Percentiles rank a stretch among this genome's conserved stretches.
Evolutionary conservation across 2,888 invertebrate genomes (phyloP).

Genomic region (Pyrrhopygopsis socrates): DNA sequence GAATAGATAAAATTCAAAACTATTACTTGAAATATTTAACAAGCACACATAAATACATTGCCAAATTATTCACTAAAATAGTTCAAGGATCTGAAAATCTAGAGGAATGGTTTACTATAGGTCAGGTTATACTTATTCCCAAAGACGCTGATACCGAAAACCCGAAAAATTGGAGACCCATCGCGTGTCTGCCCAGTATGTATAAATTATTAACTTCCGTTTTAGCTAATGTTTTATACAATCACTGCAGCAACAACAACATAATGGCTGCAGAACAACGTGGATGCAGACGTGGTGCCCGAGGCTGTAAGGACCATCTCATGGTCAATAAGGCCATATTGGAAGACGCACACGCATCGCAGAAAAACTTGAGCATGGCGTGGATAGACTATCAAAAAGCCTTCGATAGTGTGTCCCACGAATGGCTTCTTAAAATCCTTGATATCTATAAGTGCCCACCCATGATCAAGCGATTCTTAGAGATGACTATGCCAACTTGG

Average conservation of each 20-base stretch:
- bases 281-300: slow-evolving; percentile 27
- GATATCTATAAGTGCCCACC: slow-evolving; percentile 27
- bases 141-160: slow-evolving; percentile 18
- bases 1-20: slow-evolving; percentile 38
- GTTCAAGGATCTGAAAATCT: neutral
- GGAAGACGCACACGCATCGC: slow-evolving; percentile 41
- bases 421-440: slow-evolving; percentile 29
- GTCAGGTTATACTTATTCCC: slow-evolving; percentile 53
- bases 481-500: no score
- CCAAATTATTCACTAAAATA: neutral
- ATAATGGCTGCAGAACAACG: slow-evolving; percentile 51
- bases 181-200: slow-evolving; percentile 47
- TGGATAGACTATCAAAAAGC: slow-evolving; percentile 55
- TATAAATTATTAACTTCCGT: slow-evolving; percentile 43
- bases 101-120: slow-evolving; percentile 32
- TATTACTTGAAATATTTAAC: slow-evolving; percentile 31
- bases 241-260: slow-evolving; percentile 26
- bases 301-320: slow-evolving; percentile 49
- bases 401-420: slow-evolving; percentile 47
- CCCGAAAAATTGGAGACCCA: slow-evolving; percentile 47
- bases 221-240: slow-evolving; percentile 14
- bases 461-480: no score
- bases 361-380: slow-evolving; percentile 50
- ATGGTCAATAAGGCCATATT: slow-evolving; percentile 55
- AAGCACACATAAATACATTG: slow-evolving; percentile 7